These are phyloP conservation scores for Trichogramma pretiosum DNA, from an alignment of 1,140 invertebrate species.

Conservation along the genomic window DNA sequence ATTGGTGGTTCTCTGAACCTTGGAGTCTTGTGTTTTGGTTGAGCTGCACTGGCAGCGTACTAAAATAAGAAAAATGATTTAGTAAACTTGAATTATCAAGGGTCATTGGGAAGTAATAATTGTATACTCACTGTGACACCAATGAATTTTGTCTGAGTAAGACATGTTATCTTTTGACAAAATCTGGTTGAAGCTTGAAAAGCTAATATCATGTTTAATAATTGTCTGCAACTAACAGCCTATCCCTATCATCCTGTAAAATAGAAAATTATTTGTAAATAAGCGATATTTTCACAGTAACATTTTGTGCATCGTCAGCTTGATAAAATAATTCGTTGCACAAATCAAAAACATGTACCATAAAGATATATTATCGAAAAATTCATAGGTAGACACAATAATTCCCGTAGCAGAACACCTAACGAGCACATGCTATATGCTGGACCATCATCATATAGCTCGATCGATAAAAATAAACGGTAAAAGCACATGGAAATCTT, in stretches of 20 bases:
- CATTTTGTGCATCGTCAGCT: too few species aligned
- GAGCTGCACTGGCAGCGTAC: constrained; percentile 27
- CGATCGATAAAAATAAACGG: too few species aligned
- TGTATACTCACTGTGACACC: background rate
- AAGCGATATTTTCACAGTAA: too few species aligned
- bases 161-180: constrained; percentile 25
- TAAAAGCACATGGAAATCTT: too few species aligned
- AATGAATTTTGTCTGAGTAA: background rate
- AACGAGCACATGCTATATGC: too few species aligned
- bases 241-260: constrained; percentile 21
- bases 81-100: background rate
- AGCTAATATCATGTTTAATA: constrained; percentile 35
- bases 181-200: constrained; percentile 22
- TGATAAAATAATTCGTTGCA: too few species aligned
- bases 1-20: constrained; percentile 16
- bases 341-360: too few species aligned
- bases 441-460: too few species aligned
- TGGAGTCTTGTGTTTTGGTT: constrained; percentile 17
- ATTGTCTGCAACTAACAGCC: constrained; percentile 4
- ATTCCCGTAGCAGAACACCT: too few species aligned
- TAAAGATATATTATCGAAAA: too few species aligned
- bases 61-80: constrained; percentile 20
- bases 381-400: too few species aligned
- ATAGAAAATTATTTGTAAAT: too few species aligned
- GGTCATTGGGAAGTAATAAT: background rate